Evolutionary conservation across 2,888 invertebrate species (phyloP).

Genomic region (Dusona sp.): DNA sequence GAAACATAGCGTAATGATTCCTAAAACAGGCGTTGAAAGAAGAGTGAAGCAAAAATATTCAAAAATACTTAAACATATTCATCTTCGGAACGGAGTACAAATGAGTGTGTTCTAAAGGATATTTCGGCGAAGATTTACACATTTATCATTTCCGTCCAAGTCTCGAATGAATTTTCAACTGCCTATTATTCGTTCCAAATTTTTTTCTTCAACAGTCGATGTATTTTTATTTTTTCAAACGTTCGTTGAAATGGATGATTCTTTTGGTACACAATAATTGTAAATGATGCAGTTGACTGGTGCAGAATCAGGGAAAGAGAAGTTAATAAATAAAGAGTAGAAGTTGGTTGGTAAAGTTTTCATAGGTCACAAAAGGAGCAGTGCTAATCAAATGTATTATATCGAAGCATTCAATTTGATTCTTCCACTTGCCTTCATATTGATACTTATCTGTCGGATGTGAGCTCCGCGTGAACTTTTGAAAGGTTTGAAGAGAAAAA

Average conservation of each 20-base stretch:
- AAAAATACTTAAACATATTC: neutral
- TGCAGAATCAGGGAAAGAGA: neutral
- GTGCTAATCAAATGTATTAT: slow-evolving; percentile 39
- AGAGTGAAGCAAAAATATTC: neutral
- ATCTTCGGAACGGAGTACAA: neutral
- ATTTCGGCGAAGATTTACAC: neutral
- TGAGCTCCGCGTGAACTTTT: slow-evolving; percentile 24
- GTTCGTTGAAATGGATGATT: neutral
- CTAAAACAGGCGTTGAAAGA: neutral
- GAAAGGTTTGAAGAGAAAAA: neutral
- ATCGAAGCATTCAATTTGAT: slow-evolving; percentile 20
- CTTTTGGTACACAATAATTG: neutral
- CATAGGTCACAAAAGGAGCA: slow-evolving; percentile 2
- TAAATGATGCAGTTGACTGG: neutral
- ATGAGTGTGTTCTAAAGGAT: neutral
- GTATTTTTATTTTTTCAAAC: neutral
- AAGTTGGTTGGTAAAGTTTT: slow-evolving; percentile 11
- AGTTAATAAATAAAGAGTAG: neutral
- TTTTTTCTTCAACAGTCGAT: neutral
- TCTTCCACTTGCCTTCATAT: slow-evolving; percentile 27
- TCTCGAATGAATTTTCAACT: slow-evolving; percentile 8
- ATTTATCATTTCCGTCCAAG: slow-evolving; percentile 8
- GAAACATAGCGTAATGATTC: neutral
- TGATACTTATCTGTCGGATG: slow-evolving; percentile 25
- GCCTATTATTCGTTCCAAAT: neutral